A percentile compares a stretch with the other conserved stretches of the same genome.
phyloP scores from a whole-genome alignment of 2,797 vertebrate species.

The Chaetodon trifasciatus region DNA sequence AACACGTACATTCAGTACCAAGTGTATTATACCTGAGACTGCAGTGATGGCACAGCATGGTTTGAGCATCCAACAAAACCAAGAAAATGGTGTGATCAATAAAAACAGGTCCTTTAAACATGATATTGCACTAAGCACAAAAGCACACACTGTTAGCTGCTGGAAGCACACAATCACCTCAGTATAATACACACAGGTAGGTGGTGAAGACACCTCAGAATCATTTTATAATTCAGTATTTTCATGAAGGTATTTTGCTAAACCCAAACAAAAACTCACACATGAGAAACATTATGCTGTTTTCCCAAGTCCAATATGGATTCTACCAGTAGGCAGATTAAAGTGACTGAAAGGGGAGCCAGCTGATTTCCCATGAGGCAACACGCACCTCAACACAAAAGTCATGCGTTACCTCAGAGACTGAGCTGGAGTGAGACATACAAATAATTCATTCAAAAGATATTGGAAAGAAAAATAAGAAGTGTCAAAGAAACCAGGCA shows the following conservation, averaged over 20 bases:
- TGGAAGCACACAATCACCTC: neutral
- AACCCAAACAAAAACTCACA: conserved; percentile 24
- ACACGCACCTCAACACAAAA: conserved; percentile 24
- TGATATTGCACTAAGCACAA: neutral
- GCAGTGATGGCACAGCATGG: neutral
- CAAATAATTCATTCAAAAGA: conserved; percentile 22
- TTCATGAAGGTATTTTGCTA: conserved; percentile 24
- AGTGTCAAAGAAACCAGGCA: conserved; percentile 36
- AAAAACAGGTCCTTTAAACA: conserved; percentile 7
- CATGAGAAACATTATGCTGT: conserved; percentile 10
- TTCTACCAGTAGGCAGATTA: conserved; percentile 12
- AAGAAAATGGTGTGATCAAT: conserved; percentile 16
- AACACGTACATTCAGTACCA: conserved; percentile 1
- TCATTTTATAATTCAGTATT: conserved; percentile 31
- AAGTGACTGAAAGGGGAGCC: conserved; percentile 1
- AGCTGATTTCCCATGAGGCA: conserved; percentile 43
- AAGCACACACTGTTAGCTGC: conserved; percentile 7
- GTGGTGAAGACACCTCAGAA: neutral
- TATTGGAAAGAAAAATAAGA: conserved; percentile 17
- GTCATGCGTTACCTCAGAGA: conserved; percentile 22
- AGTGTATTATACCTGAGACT: conserved; percentile 8
- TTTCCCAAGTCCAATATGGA: conserved; percentile 5
- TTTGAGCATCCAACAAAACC: conserved; percentile 23
- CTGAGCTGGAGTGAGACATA: conserved; percentile 8
- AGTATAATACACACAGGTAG: conserved; percentile 1